Conservation (phyloP, 2,797 vertebrate genomes). For the Platalea minor region DNA sequence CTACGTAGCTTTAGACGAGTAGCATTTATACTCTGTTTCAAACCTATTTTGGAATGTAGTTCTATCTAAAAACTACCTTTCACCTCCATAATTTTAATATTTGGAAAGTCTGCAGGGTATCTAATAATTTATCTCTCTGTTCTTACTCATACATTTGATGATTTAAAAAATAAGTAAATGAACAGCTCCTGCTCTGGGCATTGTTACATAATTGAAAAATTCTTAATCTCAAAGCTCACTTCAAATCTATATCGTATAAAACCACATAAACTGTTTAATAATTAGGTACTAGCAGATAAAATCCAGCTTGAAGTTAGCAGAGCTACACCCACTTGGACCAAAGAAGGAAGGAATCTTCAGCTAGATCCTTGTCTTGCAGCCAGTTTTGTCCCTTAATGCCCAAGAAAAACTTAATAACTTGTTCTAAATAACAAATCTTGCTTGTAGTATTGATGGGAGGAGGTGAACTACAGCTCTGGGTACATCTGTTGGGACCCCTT, state of each 20-base stretch:
- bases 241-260: slow-evolving; percentile 14
- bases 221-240: slow-evolving; percentile 29
- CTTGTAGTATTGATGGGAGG: neutral
- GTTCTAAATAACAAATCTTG: neutral
- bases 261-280: slow-evolving; percentile 40
- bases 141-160: slow-evolving; percentile 3
- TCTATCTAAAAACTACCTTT: neutral
- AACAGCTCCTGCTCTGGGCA: slow-evolving; percentile 35
- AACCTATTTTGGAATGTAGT: neutral
- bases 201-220: slow-evolving; percentile 41
- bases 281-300: slow-evolving; percentile 39
- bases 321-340: neutral
- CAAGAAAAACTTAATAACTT: neutral
- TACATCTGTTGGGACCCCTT: neutral
- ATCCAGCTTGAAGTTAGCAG: neutral
- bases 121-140: slow-evolving; percentile 5
- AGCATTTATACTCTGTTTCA: neutral
- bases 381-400: neutral
- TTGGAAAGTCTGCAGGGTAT: neutral
- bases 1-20: neutral
- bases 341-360: neutral
- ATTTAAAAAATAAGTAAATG: slow-evolving; percentile 23
- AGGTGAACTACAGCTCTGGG: neutral
- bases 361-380: neutral
- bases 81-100: neutral